A percentile compares a stretch with the other conserved stretches of the same genome.
These are phyloP conservation scores for Pseudomyrmex pallidus DNA, from an alignment of 1,140 invertebrate species.

Conservation along the genomic window DNA sequence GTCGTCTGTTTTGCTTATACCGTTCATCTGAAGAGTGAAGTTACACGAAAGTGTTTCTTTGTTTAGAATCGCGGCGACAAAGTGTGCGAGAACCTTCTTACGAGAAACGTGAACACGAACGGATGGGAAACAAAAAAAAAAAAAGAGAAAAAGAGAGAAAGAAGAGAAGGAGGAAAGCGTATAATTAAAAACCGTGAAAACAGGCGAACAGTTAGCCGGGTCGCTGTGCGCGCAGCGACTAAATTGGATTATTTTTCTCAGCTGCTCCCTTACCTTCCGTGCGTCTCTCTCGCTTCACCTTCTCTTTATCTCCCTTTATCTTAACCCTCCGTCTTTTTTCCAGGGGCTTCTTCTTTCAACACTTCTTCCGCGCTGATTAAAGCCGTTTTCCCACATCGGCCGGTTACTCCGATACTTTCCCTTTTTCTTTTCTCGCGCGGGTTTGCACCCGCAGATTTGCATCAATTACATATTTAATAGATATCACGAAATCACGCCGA, in stretches of 20 bases:
- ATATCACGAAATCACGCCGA: constrained; percentile 25
- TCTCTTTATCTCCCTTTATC: constrained; percentile 39
- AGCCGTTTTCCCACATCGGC: constrained; percentile 14
- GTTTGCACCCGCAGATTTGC: constrained; percentile 3
- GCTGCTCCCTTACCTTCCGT: constrained; percentile 59
- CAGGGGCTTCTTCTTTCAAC: constrained; percentile 14
- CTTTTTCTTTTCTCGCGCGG: constrained; percentile 40
- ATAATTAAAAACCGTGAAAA: constrained; percentile 83
- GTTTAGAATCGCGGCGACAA: constrained; percentile 70
- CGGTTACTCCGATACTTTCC: background rate
- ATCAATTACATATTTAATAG: constrained; percentile 39
- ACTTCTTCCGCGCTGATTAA: constrained; percentile 12
- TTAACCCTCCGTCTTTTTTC: constrained; percentile 1
- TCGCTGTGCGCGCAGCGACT: constrained; percentile 68
- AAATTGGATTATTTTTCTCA: constrained; percentile 83
- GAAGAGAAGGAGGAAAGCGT: constrained; percentile 55
- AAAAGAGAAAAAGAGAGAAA: constrained; percentile 3
- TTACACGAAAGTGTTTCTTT: constrained; percentile 73
- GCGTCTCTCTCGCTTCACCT: constrained; percentile 35
- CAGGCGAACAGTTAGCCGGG: constrained; percentile 70
- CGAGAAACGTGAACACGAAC: background rate
- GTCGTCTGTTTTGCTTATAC: constrained; percentile 32
- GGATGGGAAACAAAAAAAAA: background rate
- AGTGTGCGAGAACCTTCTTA: constrained; percentile 46
- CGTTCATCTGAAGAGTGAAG: constrained; percentile 53